These are phyloP conservation scores for Sinohyriopsis cumingii DNA, from an alignment of 2,888 invertebrate species.

Conservation along the genomic window DNA sequence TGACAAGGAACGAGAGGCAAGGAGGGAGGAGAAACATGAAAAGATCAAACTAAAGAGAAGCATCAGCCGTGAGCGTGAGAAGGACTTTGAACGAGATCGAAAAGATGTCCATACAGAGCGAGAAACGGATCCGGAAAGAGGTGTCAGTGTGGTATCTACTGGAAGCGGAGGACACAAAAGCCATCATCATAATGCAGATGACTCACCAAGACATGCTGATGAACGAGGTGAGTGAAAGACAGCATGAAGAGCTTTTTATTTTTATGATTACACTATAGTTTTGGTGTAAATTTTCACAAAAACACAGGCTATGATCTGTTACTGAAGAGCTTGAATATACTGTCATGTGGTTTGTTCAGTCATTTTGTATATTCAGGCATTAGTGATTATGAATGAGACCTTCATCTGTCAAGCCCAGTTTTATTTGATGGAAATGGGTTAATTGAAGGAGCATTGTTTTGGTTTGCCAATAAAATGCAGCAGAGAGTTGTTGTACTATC, in stretches of 20 bases:
- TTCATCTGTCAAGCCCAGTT: too few species aligned
- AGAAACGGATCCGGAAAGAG: constrained; percentile 20
- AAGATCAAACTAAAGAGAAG: constrained; percentile 42
- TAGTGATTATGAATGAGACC: too few species aligned
- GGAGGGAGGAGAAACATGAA: constrained; percentile 39
- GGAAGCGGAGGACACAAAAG: constrained; percentile 34
- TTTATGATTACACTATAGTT: neutral
- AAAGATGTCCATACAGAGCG: constrained; percentile 27
- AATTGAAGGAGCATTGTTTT: too few species aligned
- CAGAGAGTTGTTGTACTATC: too few species aligned
- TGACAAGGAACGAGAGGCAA: constrained; percentile 23
- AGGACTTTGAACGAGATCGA: constrained; percentile 24
- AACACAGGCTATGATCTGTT: too few species aligned
- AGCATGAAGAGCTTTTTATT: neutral
- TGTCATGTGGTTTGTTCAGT: too few species aligned
- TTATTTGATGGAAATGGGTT: too few species aligned
- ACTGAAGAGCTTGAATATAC: too few species aligned
- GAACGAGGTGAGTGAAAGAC: constrained; percentile 57
- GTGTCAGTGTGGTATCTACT: constrained; percentile 31
- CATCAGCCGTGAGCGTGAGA: constrained; percentile 24
- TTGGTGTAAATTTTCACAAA: neutral
- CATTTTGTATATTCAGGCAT: too few species aligned
- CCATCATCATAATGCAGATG: constrained; percentile 53
- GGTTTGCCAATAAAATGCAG: too few species aligned
- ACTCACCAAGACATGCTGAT: constrained; percentile 54